Base-by-base conservation (phyloP, 2,797 vertebrate genomes). In the Acridotheres tristis region DNA sequence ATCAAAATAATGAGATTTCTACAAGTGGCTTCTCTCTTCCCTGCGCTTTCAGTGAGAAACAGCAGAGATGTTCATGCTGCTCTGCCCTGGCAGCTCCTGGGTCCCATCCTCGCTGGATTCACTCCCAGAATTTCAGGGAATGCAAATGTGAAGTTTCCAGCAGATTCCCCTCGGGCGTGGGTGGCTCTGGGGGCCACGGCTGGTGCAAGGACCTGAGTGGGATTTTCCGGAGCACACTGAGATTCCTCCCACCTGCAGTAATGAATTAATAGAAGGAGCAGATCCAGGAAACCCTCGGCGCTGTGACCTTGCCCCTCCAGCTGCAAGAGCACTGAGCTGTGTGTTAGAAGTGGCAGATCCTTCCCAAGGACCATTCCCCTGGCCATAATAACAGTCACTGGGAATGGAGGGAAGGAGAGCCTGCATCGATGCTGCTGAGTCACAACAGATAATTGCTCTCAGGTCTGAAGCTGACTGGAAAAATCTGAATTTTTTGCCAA, bases 1-100 rank as follows among this genome's bases (percentile, higher is more conserved):
- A 97, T 97, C 97, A 95, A 96, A 97, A 94, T 97, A 97, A 97
- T 90, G 94, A 97, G 92, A 76, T 94, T 96, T 89, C 86, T 95
- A 86, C n/a, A 22, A 73, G 55, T 45, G 94, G 57, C 32, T 89
- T 94, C 74, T 93, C 75, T 79, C 75, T 80, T 90, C 51, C 75
- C 92, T 76, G 3, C n/a, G 63, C 90, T 58, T 63, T 68, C 22
- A 45, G 89, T 73, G 93, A 94, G 96, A 77, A 93, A 48, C 83
- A 79, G 51, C 54, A 11, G 71, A 85, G 97, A 84, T 0, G 45
- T 16, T 63, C 8, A 1, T 9, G 93, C 81, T 63, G 74, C 78
- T 63, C 83, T 40, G 69, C 76, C 48, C 51, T 4, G 13, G 74
- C 9, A 53, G n/a, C 32, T 63, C 78, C 32, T 2, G 61, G 67